Percentiles rank a stretch among this genome's conserved stretches.
Evolutionary conservation across 2,888 invertebrate genomes (phyloP).

Genomic region (Trissoscelio sp.): DNA sequence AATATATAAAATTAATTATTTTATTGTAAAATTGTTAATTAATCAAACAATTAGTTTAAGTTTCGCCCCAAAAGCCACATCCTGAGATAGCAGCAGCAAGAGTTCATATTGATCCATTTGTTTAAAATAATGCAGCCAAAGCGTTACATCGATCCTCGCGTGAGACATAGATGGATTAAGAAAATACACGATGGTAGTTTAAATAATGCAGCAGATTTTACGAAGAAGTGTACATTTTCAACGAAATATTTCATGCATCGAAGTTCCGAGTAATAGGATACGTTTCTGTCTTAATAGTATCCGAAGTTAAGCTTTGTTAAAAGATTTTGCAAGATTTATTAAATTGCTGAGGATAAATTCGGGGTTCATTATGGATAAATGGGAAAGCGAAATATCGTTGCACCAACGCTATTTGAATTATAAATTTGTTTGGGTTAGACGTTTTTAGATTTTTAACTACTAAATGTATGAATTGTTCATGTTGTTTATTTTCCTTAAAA

Average conservation of each 20-base stretch:
- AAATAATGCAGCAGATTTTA: slow-evolving; percentile 47
- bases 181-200: slow-evolving; percentile 51
- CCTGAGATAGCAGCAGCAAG: slow-evolving; percentile 27
- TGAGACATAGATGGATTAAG: slow-evolving; percentile 59
- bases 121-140: slow-evolving; percentile 47
- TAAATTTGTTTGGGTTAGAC: slow-evolving; percentile 6
- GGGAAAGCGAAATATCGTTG: slow-evolving; percentile 5
- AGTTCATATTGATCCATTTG: slow-evolving; percentile 40
- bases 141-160: slow-evolving; percentile 49
- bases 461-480: too few relatives aligned
- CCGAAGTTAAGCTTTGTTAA: slow-evolving; percentile 50
- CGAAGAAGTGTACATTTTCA: slow-evolving; percentile 40
- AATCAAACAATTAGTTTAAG: too few relatives aligned
- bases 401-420: slow-evolving; percentile 3
- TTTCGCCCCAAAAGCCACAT: too few relatives aligned
- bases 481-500: too few relatives aligned
- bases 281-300: slow-evolving; percentile 43
- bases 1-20: too few relatives aligned
- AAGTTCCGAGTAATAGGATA: slow-evolving; percentile 47
- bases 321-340: slow-evolving; percentile 47
- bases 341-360: slow-evolving; percentile 19
- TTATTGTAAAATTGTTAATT: too few relatives aligned
- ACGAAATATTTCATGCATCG: slow-evolving; percentile 50
- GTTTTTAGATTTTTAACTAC: not conserved
- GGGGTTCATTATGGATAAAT: slow-evolving; percentile 15